phyloP scores from a whole-genome alignment of 2,888 invertebrate genomes.

The Epirrhoe alternata region DNA sequence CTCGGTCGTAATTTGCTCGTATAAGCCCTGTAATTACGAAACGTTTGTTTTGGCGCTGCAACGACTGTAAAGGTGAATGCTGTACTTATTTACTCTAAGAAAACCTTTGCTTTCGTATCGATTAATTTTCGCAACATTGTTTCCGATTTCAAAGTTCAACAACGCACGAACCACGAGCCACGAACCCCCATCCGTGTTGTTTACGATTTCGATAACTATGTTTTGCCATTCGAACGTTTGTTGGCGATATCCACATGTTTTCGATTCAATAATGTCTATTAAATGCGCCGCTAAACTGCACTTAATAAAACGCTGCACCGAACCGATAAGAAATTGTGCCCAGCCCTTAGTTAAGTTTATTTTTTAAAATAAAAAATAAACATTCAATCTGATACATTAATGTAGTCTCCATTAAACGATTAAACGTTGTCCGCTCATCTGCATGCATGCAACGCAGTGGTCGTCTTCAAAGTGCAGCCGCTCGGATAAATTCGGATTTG shows the following conservation, averaged over 20 bases:
- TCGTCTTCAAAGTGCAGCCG: slow-evolving; percentile 73
- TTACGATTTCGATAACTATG: slow-evolving; percentile 57
- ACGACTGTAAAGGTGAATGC: slow-evolving; percentile 26
- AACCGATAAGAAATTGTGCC: slow-evolving; percentile 46
- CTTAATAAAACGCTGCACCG: slow-evolving; percentile 45
- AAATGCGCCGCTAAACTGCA: slow-evolving; percentile 42
- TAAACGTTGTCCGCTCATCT: slow-evolving; percentile 77
- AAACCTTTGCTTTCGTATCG: slow-evolving; percentile 48
- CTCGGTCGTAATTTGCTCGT: slow-evolving; percentile 15
- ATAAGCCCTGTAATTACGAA: slow-evolving; percentile 10
- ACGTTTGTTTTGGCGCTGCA: slow-evolving; percentile 17
- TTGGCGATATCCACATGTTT: slow-evolving; percentile 40
- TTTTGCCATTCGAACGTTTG: slow-evolving; percentile 48
- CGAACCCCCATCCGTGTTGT: slow-evolving; percentile 50
- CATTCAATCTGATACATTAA: slow-evolving; percentile 75
- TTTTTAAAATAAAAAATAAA: slow-evolving; percentile 60
- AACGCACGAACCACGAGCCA: slow-evolving; percentile 56
- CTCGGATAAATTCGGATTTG: slow-evolving; percentile 74
- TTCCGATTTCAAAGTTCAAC: slow-evolving; percentile 64
- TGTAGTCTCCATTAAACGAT: slow-evolving; percentile 78
- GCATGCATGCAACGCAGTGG: slow-evolving; percentile 72
- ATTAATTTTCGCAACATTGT: slow-evolving; percentile 67
- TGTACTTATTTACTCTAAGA: slow-evolving; percentile 21
- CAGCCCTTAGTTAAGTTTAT: slow-evolving; percentile 51
- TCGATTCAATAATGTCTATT: slow-evolving; percentile 48